These are phyloP conservation scores for Muntiacus muntjak DNA, from an alignment of 2,113 vertebrate species.

Conservation along the genomic window DNA sequence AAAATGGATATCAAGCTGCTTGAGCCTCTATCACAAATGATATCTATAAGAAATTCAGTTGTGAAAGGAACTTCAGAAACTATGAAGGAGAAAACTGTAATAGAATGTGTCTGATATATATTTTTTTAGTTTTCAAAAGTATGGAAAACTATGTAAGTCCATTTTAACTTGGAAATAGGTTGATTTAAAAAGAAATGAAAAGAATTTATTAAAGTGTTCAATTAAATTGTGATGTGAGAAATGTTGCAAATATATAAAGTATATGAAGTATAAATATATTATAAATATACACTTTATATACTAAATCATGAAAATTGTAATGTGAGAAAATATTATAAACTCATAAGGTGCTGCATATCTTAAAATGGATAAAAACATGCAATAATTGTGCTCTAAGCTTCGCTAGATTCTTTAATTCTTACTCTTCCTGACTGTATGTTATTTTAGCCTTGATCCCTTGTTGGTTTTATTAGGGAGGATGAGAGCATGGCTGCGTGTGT, in stretches of 20 bases:
- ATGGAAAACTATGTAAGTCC: background rate
- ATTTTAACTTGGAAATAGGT: background rate
- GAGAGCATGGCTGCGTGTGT: background rate
- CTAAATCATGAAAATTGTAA: background rate
- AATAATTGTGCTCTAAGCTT: background rate
- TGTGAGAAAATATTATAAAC: background rate
- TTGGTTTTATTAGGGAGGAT: background rate
- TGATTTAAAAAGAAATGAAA: conserved; percentile 1
- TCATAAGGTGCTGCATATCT: background rate
- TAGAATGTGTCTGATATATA: background rate
- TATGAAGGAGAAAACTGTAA: conserved; percentile 50
- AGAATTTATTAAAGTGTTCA: background rate
- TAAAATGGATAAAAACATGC: background rate
- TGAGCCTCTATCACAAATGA: background rate
- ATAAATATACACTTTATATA: background rate
- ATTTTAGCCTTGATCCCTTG: background rate
- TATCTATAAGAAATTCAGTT: conserved; percentile 2
- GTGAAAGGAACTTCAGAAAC: background rate
- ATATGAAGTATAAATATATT: background rate
- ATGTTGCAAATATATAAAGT: background rate
- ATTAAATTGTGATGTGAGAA: background rate
- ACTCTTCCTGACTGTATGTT: background rate
- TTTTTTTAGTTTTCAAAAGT: background rate
- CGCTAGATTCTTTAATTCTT: background rate
- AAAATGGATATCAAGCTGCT: background rate